Conservation (phyloP, 2,113 vertebrate genomes). For the Lagenorhynchus albirostris region DNA sequence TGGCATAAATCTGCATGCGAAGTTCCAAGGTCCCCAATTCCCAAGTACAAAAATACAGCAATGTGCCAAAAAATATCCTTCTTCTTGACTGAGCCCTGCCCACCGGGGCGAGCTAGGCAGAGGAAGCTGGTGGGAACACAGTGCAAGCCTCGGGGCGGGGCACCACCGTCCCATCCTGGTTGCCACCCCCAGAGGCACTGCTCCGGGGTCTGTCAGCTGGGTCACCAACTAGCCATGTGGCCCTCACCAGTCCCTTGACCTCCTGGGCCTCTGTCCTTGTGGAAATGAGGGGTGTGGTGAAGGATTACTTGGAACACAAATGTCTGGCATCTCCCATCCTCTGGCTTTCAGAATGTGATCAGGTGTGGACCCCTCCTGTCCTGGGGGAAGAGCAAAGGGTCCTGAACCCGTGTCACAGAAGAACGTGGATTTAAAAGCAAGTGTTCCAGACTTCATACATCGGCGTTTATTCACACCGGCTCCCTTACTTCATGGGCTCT, state of each 20-base stretch:
- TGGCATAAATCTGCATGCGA: constrained; percentile 14
- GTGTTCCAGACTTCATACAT: not conserved
- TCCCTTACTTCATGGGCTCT: not conserved
- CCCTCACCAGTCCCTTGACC: not conserved
- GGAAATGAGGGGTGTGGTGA: not conserved
- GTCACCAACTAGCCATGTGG: not conserved
- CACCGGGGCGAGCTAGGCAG: not conserved
- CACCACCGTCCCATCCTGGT: too few relatives aligned
- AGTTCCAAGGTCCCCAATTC: not conserved
- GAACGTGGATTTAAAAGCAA: too few relatives aligned
- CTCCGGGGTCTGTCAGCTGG: not conserved
- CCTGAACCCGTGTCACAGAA: not conserved
- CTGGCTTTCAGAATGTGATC: not conserved
- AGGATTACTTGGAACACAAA: not conserved
- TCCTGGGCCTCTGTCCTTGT: not conserved
- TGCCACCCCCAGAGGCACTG: not conserved
- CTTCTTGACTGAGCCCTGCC: not conserved
- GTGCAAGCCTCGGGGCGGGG: not conserved
- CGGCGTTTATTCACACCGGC: rapidly evolving
- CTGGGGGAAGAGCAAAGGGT: not conserved
- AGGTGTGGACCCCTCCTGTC: not conserved
- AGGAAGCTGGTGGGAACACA: not conserved
- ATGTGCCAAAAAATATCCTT: not conserved
- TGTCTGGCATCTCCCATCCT: not conserved
- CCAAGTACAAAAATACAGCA: not conserved